Conservation (phyloP, 2,797 vertebrate species). For the Fundulus diaphanus region DNA sequence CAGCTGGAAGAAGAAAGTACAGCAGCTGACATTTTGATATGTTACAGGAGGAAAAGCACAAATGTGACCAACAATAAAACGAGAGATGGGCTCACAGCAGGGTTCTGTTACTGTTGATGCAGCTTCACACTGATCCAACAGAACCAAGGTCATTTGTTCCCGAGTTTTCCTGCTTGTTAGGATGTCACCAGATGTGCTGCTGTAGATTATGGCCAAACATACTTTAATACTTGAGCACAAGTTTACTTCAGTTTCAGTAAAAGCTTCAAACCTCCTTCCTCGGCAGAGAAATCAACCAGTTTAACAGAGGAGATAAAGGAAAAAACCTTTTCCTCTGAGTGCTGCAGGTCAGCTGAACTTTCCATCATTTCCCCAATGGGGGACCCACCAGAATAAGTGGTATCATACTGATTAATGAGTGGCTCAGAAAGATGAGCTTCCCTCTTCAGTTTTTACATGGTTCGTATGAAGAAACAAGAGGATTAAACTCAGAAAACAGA, state of each 20-base stretch:
- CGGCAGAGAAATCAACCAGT: background rate
- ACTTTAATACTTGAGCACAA: background rate
- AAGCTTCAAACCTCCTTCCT: background rate
- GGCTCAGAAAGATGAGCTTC: background rate
- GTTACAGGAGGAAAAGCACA: background rate
- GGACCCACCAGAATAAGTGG: slow-evolving; percentile 32
- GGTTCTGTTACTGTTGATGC: background rate
- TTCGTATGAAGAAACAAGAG: background rate
- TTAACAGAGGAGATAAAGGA: slow-evolving; percentile 7
- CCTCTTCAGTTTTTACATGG: slow-evolving; percentile 53
- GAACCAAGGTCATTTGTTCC: background rate
- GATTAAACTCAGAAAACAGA: background rate
- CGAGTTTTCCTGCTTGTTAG: background rate
- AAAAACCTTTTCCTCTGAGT: background rate
- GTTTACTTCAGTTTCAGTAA: background rate
- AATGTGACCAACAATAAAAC: background rate
- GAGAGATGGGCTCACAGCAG: background rate
- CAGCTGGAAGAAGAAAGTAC: background rate
- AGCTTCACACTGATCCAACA: slow-evolving; percentile 23
- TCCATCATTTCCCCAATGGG: slow-evolving; percentile 41
- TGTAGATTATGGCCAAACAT: background rate
- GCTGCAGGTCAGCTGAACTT: slow-evolving; percentile 49
- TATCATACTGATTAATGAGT: slow-evolving; percentile 10
- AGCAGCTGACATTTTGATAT: background rate
- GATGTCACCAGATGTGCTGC: background rate